Evolutionary conservation across 2,888 invertebrate genomes (phyloP), one percentile per base, ranked within the genome.

Genomic region (Tipula confusa): DNA sequence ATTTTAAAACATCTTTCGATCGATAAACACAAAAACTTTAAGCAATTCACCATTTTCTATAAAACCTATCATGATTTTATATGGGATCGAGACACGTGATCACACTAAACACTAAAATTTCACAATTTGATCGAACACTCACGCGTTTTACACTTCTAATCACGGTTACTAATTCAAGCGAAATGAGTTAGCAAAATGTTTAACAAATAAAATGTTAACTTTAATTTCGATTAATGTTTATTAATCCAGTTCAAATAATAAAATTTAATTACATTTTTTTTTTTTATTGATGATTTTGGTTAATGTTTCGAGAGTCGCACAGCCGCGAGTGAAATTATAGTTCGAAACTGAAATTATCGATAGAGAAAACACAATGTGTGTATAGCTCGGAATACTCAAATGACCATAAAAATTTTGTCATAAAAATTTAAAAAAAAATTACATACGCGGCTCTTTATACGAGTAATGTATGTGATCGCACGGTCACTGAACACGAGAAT

Each of bases 21-120:
- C 29, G 29, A 80, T 29, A 80, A 31, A 29, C 29, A 29, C 31
- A 80, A 29, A 80, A 29, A 80, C 18, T 80, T 29, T 29, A 80
- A 80, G 29, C 80, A 80, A 31, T 80, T 80, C 29, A 80, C 80
- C 80, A 80, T 80, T 29, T 80, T 80, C 80, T 80, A 31, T 80
- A 29, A 31, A 29, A 15, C 29, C 31, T 29, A 15, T 15, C 80
- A 80, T 80, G 29, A 15, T 80, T 80, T 9, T 29, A 13, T 9
- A 3, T 79, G 24, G 29, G 15, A n/a, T n/a, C n/a, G n/a, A 24
- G 3, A 64, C 64, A 64, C 64, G 9, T 9, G 24, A 24, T 64
- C 64, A 64, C 18, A 24, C 64, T 24, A 1, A 43, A n/a, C n/a
- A 43, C n/a, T n/a, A 43, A n/a, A n/a, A 43, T n/a, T 36, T 31